Evolutionary conservation across 2,888 invertebrate species (phyloP).

Genomic region (Suillia variegata): DNA sequence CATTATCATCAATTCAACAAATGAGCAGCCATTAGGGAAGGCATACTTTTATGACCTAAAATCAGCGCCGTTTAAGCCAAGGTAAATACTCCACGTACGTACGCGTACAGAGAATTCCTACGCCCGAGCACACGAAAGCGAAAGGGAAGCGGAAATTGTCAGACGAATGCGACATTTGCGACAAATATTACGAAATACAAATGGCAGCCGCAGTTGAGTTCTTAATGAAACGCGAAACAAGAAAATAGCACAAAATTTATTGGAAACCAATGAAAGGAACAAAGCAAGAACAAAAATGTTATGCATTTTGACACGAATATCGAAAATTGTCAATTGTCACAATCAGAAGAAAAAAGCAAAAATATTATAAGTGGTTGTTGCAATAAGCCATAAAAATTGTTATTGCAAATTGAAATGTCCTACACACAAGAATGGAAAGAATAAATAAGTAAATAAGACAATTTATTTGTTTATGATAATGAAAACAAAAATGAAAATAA

Average conservation of each 20-base stretch:
- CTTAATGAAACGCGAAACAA: no score
- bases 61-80: not conserved
- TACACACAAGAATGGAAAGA: not conserved
- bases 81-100: not conserved
- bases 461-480: no score
- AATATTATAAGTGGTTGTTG: not conserved
- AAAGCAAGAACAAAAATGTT: no score
- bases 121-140: not conserved
- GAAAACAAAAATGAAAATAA: not conserved
- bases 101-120: no score
- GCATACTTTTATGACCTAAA: not conserved
- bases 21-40: not conserved
- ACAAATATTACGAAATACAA: not conserved
- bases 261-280: no score
- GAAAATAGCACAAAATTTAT: no score
- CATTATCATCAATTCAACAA: not conserved
- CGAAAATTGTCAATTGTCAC: no score
- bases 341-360: not conserved
- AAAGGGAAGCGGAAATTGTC: not conserved
- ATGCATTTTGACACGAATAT: no score
- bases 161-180: not conserved
- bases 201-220: not conserved
- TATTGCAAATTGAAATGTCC: not conserved
- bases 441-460: not conserved
- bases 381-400: not conserved